Conservation (phyloP, 1,140 invertebrate species). For the Drosophila pseudoobscura region DNA sequence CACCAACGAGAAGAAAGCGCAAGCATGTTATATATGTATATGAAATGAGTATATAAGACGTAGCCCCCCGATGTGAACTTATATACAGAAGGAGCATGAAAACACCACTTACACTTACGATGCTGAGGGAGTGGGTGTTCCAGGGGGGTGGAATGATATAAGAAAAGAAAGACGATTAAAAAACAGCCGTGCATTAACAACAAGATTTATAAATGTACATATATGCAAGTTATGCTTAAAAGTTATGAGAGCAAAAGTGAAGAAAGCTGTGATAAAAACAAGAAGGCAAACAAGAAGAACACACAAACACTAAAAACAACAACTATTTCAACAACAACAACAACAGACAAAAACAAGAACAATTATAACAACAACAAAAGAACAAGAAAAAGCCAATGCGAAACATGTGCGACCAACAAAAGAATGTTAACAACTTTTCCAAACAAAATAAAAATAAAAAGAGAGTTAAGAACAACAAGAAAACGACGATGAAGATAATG, state of each 20-base stretch:
- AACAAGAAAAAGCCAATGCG: slow-evolving; percentile 62
- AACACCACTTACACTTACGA: slow-evolving; percentile 10
- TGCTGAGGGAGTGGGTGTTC: neutral
- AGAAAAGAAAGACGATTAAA: slow-evolving; percentile 1
- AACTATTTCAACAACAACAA: slow-evolving; percentile 41
- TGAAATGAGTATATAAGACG: no score
- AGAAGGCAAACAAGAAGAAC: slow-evolving; percentile 33
- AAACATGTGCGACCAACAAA: slow-evolving; percentile 79
- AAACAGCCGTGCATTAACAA: slow-evolving; percentile 61
- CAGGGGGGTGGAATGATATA: neutral
- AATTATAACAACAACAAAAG: slow-evolving; percentile 35
- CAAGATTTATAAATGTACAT: slow-evolving; percentile 49
- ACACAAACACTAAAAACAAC: slow-evolving; percentile 27
- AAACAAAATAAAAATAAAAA: slow-evolving; percentile 6
- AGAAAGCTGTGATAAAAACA: slow-evolving; percentile 72
- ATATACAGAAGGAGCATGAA: slow-evolving; percentile 21
- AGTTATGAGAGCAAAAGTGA: slow-evolving; percentile 70
- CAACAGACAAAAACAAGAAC: slow-evolving; percentile 39
- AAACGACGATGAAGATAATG: slow-evolving; percentile 9
- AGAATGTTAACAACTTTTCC: slow-evolving; percentile 61
- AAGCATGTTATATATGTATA: slow-evolving; percentile 44
- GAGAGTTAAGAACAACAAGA: slow-evolving; percentile 13
- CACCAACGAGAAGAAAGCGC: slow-evolving; percentile 41
- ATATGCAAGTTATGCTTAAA: slow-evolving; percentile 81
- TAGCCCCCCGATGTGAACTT: neutral